Base-by-base conservation (phyloP, 2,797 vertebrate genomes). In the Phrynocephalus guinanensis region DNA sequence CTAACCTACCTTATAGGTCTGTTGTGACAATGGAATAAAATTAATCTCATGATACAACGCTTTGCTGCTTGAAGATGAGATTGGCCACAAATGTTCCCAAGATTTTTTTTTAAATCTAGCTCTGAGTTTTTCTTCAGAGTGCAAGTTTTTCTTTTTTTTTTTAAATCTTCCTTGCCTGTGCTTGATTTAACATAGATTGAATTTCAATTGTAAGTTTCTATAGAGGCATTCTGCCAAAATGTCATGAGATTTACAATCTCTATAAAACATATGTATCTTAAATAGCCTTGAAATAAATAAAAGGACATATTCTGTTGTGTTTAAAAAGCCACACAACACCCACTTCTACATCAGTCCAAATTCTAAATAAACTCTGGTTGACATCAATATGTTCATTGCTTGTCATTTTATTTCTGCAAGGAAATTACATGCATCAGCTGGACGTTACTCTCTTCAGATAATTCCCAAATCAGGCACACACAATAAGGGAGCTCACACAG, bases 241-340 rank as follows among this genome's bases (percentile, higher is more conserved):
- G 8, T 13, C 24, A 16, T 76, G 6, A 84, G 72, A 66, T 84
- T 84, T 66, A 84, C 88, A 67, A 26, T 52, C 83, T 80, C 1
- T 80, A 16, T 82, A n/a, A 73, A 3, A 0, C 68, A 80, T 76
- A 56, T 87, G 24, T 79, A 2, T 0, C 26, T 87, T 83, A 83
- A 28, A 82, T 30, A 83, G 89, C 56, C 89, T 68, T 38, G 24
- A 5, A 86, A 84, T 83, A 83, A 91, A 92, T 16, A 83, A 52
- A 77, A 67, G 75, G 85, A 83, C 90, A 24, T 48, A 38, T 24
- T 70, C 26, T 75, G 33, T 48, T 76, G 44, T 70, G n/a, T 88
- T 71, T 86, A 63, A 72, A 77, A 79, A 91, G 91, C 10, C 20
- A 33, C 20, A 33, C 28, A 82, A 5, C 60, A 81, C 6, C n/a